Percentiles rank a stretch among this genome's conserved stretches.
Conservation (phyloP, 2,888 invertebrate genomes). For the Sabellastarte sp. region DNA sequence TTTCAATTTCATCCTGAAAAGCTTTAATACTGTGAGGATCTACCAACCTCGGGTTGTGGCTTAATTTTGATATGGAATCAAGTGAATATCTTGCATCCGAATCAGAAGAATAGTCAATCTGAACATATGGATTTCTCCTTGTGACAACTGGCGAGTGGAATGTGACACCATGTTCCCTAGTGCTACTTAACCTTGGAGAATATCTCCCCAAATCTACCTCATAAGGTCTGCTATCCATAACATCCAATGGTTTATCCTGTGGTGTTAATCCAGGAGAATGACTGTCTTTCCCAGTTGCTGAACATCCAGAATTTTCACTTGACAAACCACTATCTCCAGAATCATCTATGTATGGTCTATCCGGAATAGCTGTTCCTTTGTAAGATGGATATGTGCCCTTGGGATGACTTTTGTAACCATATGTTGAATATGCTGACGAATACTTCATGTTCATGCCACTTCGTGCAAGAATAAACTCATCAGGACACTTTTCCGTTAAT, state of each 20-base stretch:
- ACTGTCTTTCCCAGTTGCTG: constrained; percentile 9
- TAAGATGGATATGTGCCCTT: not conserved
- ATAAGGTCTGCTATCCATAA: constrained; percentile 11
- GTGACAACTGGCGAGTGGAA: not conserved
- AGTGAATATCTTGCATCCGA: constrained; percentile 18
- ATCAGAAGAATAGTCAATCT: constrained; percentile 30
- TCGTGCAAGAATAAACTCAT: constrained; percentile 33
- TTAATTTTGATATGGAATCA: no score
- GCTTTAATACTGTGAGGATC: constrained; percentile 18
- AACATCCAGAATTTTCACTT: constrained; percentile 24
- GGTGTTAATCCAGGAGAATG: constrained; percentile 4
- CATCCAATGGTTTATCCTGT: constrained; percentile 2
- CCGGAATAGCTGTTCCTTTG: not conserved
- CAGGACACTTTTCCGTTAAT: constrained; percentile 50
- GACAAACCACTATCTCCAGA: constrained; percentile 33
- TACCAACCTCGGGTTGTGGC: constrained; percentile 8
- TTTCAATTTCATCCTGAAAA: constrained; percentile 27
- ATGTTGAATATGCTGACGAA: constrained; percentile 3
- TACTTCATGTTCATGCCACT: constrained; percentile 1
- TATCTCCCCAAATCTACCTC: constrained; percentile 1
- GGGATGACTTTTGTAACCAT: constrained; percentile 2
- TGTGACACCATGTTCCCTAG: not conserved
- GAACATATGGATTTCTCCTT: not conserved
- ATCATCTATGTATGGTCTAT: constrained; percentile 18
- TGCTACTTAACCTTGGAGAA: constrained; percentile 9